Conservation (phyloP, 2,113 vertebrate genomes). For the Callopanchax toddi region DNA sequence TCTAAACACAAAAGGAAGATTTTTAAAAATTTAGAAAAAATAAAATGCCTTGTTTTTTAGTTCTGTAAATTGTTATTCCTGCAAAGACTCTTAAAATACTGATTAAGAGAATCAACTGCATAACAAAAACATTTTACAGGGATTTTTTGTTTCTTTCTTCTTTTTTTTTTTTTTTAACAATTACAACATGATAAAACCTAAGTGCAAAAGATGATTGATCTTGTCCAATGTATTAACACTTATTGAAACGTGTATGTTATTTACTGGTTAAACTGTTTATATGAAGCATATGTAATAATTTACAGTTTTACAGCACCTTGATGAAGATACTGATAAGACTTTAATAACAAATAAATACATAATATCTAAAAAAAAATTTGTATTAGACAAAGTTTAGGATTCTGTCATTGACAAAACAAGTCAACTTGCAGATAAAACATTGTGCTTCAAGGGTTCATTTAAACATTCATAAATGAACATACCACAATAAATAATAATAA, state of each 20-base stretch:
- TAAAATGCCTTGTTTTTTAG: too few relatives aligned
- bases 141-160: too few relatives aligned
- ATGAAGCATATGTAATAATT: constrained; percentile 7
- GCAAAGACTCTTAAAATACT: too few relatives aligned
- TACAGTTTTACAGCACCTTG: not conserved
- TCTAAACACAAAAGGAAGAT: constrained; percentile 2
- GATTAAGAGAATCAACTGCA: too few relatives aligned
- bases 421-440: not conserved
- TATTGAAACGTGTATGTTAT: not conserved
- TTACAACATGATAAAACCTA: not conserved
- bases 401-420: too few relatives aligned
- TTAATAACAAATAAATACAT: too few relatives aligned
- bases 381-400: too few relatives aligned
- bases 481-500: constrained; percentile 23
- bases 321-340: constrained; percentile 2
- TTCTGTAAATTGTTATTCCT: too few relatives aligned
- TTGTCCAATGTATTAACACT: not conserved
- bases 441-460: not conserved
- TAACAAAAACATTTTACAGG: too few relatives aligned
- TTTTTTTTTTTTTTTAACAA: not conserved
- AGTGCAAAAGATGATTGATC: not conserved
- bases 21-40: too few relatives aligned
- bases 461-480: constrained; percentile 19
- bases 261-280: not conserved
- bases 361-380: too few relatives aligned